Base-by-base conservation (phyloP, 2,888 invertebrate genomes). In the Philopedon plagiatum region DNA sequence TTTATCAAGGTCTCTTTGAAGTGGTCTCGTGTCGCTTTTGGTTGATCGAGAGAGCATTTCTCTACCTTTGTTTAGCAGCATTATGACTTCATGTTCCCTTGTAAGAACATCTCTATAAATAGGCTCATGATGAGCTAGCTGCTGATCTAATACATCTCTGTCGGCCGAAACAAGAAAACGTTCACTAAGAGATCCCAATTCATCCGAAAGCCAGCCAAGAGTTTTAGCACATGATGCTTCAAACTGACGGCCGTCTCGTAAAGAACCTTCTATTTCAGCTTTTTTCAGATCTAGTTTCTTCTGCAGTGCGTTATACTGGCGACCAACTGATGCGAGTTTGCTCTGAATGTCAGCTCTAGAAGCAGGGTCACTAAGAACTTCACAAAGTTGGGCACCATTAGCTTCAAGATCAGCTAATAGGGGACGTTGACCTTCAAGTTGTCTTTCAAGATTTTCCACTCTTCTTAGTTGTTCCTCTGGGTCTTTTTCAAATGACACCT, bases 21-120 rank as follows among this genome's bases (percentile, higher is more conserved):
- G 86, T 29, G 89, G 88, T 71, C 92, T 89, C 77, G 88, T 88
- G 77, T 91, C 91, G 32, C 81, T 82, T 80, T 85, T 81, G 77
- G 82, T 79, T 78, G 82, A 82, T 76, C 85, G 78, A 70, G 83
- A 85, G 5, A 91, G 81, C 75, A 93, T 87, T 79, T 93, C 93
- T 75, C 91, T 89, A 78, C 97, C 97, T 86, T 96, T 97, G 82
- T 97, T 97, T 29, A 98, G 85, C 13, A 98, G 87, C 92, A 97
- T 96, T 77, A 97, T 96, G 0, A 97, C 92, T 86, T 98, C 97
- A 81, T 97, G 96, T 81, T 97, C 97, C 74, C 94, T 90, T 75
- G 93, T 91, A 87, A 95, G 92, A 1, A 97, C 93, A 80, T 95
- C 95, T 32, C 94, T 89, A 85, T 97, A 97, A 60, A 96, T 89